phyloP scores from a whole-genome alignment of 2,113 vertebrate genomes.

The Antechinus stuartii region DNA sequence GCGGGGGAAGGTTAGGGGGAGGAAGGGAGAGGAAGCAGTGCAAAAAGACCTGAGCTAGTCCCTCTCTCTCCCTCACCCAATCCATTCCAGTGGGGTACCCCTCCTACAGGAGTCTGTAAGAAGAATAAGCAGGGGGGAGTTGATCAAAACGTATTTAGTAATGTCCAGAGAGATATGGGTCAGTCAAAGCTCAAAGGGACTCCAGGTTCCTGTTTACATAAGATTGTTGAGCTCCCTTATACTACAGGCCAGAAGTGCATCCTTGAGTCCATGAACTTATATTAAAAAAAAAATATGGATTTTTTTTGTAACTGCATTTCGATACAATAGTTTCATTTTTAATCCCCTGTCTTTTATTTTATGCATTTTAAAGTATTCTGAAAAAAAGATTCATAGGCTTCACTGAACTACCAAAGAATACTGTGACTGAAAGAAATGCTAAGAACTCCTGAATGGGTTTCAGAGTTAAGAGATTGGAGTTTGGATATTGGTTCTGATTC shows the following conservation, averaged over 20 bases:
- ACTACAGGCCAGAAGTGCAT: too few relatives aligned
- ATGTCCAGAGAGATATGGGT: conserved; percentile 48
- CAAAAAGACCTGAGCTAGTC: conserved; percentile 45
- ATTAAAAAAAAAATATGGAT: background rate
- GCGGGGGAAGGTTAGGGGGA: background rate
- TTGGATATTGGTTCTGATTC: background rate
- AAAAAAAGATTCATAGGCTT: background rate
- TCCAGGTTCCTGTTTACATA: conserved; percentile 51
- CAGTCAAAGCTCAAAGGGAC: conserved; percentile 31
- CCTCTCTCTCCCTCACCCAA: conserved; percentile 19
- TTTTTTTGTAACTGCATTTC: background rate
- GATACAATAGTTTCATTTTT: background rate
- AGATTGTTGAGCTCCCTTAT: conserved; percentile 31
- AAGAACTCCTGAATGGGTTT: background rate
- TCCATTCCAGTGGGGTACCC: background rate
- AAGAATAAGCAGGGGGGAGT: conserved; percentile 24
- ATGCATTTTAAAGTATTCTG: background rate
- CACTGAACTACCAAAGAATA: background rate
- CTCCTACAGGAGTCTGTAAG: conserved; percentile 13
- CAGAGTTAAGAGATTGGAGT: background rate
- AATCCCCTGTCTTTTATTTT: background rate
- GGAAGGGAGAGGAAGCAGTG: conserved; percentile 43
- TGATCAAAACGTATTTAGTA: conserved; percentile 27
- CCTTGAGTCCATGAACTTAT: background rate
- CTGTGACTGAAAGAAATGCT: background rate